Conservation (phyloP, 2,797 vertebrate species). For the Takifugu ocellatus region DNA sequence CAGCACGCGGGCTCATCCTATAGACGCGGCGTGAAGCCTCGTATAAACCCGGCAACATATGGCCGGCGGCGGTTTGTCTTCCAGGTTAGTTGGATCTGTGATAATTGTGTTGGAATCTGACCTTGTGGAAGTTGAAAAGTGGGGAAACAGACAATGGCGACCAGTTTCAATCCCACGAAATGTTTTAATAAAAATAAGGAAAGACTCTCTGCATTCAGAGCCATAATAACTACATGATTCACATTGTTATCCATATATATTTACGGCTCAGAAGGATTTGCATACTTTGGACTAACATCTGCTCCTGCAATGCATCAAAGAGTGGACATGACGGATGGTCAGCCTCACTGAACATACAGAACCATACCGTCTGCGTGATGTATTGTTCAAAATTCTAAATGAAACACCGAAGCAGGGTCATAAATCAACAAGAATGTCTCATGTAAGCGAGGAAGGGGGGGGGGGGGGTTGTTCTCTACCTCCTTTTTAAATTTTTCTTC, state of each 20-base stretch:
- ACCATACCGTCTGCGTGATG: slow-evolving; percentile 29
- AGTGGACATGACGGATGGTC: slow-evolving; percentile 15
- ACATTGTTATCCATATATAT: too few species aligned
- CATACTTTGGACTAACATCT: slow-evolving; percentile 15
- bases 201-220: slow-evolving; percentile 3
- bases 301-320: slow-evolving; percentile 8
- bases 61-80: slow-evolving; percentile 40
- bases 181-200: too few species aligned
- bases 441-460: too few species aligned
- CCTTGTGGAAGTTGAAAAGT: slow-evolving; percentile 25
- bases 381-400: slow-evolving; percentile 30
- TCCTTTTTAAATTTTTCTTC: background rate
- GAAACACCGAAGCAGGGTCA: slow-evolving; percentile 38
- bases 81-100: slow-evolving; percentile 24
- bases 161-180: too few species aligned
- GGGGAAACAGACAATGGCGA: too few species aligned
- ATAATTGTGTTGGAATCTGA: slow-evolving; percentile 25
- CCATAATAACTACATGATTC: too few species aligned
- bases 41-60: slow-evolving; percentile 54
- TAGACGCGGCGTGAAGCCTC: slow-evolving; percentile 48
- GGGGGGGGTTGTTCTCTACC: background rate
- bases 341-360: slow-evolving; percentile 21
- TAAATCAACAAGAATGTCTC: slow-evolving; percentile 42
- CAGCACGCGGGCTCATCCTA: slow-evolving; percentile 36
- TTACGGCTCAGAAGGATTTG: slow-evolving; percentile 8